These are phyloP conservation scores for Actenoides lindsayi DNA, from an alignment of 2,113 vertebrate species.

Conservation along the genomic window DNA sequence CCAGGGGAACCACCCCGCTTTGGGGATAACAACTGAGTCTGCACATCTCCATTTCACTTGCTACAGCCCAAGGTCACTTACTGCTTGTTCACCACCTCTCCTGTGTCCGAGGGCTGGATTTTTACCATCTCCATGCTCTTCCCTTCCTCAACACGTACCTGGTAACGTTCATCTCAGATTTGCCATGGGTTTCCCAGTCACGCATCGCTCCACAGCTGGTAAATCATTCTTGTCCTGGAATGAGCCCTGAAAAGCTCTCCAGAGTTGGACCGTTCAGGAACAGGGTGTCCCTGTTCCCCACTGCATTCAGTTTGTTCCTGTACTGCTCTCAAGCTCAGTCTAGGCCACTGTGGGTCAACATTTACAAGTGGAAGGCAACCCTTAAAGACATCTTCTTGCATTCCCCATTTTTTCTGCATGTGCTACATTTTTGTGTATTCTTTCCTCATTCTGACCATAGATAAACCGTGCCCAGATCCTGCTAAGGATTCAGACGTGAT, in stretches of 20 bases:
- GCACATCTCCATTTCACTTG: background rate
- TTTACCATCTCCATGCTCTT: background rate
- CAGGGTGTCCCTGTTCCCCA: background rate
- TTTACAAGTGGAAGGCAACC: background rate
- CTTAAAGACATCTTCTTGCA: background rate
- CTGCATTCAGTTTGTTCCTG: background rate
- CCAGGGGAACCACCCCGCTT: too few relatives aligned
- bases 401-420: background rate
- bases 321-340: background rate
- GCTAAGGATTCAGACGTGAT: background rate
- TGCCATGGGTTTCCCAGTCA: background rate
- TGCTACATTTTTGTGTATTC: background rate
- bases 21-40: background rate
- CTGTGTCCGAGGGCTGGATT: background rate
- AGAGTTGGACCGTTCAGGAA: background rate
- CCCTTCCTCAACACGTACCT: background rate
- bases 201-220: too few relatives aligned
- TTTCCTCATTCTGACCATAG: background rate
- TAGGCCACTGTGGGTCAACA: background rate
- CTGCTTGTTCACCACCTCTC: background rate
- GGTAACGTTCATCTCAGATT: fast-evolving
- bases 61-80: background rate
- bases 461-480: background rate
- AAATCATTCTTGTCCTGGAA: background rate
- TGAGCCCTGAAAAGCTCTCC: background rate